phyloP scores from a whole-genome alignment of 2,888 invertebrate genomes.

The Lingula anatina region DNA sequence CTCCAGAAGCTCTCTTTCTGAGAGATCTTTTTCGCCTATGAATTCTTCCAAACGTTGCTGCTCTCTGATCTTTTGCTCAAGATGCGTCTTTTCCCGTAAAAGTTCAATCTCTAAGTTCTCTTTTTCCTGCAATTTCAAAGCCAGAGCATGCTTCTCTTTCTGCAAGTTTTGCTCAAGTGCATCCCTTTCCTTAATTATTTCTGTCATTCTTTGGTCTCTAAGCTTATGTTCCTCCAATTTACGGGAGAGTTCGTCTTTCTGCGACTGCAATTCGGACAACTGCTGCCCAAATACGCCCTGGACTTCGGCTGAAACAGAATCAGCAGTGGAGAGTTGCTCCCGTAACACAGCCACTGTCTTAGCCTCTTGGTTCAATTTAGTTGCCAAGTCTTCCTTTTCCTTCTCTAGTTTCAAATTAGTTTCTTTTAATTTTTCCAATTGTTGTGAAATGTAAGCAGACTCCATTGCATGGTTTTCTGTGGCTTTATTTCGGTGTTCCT shows the following conservation, averaged over 20 bases:
- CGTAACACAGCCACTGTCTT: conserved; percentile 25
- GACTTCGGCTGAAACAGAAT: conserved; percentile 16
- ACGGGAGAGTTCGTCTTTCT: conserved; percentile 30
- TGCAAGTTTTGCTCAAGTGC: conserved; percentile 27
- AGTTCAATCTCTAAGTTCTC: conserved; percentile 27
- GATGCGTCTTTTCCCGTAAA: conserved; percentile 19
- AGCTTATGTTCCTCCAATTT: conserved; percentile 21
- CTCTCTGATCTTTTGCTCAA: conserved; percentile 25
- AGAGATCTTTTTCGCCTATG: conserved; percentile 30
- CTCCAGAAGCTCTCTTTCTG: conserved; percentile 32
- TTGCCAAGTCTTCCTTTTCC: conserved; percentile 29
- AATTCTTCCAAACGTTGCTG: conserved; percentile 34
- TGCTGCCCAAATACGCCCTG: conserved; percentile 28
- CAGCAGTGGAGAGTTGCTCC: conserved; percentile 16
- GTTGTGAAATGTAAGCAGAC: too few relatives aligned
- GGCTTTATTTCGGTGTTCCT: neutral
- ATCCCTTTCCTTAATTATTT: conserved; percentile 22
- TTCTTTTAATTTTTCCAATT: conserved; percentile 24
- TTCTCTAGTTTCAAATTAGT: conserved; percentile 25
- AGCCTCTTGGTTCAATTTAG: conserved; percentile 32
- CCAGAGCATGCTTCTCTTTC: conserved; percentile 27
- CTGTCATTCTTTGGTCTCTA: conserved; percentile 19
- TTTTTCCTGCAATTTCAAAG: conserved; percentile 27
- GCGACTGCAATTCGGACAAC: conserved; percentile 29
- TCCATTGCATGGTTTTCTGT: too few relatives aligned